Evolutionary conservation across 2,113 vertebrate species (phyloP).

Genomic region (Thalassarche chlororhynchos): DNA sequence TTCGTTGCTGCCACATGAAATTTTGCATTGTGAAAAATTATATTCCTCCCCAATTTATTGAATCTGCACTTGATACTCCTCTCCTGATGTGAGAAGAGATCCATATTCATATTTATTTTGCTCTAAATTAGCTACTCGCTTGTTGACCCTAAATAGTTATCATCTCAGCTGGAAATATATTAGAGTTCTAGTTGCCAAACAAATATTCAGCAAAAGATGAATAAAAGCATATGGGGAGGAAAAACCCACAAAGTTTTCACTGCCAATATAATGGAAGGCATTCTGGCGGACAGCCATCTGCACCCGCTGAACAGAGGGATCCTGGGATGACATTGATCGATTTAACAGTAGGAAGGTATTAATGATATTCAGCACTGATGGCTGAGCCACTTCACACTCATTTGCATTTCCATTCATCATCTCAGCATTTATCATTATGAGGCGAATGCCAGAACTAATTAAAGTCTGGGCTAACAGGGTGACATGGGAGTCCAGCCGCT

Average conservation of each 20-base stretch:
- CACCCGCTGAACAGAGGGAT: slow-evolving; percentile 79
- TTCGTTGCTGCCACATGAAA: background rate
- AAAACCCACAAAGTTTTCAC: slow-evolving; percentile 65
- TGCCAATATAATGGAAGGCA: slow-evolving; percentile 72
- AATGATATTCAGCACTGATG: slow-evolving; percentile 91
- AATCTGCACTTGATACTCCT: background rate
- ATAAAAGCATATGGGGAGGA: slow-evolving; percentile 79
- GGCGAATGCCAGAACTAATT: slow-evolving; percentile 97
- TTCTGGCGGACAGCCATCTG: slow-evolving; percentile 78
- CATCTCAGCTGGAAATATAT: slow-evolving; percentile 84
- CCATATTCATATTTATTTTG: slow-evolving; percentile 72
- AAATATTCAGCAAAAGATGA: slow-evolving; percentile 81
- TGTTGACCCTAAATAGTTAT: slow-evolving; percentile 82
- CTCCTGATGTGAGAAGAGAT: slow-evolving; percentile 10
- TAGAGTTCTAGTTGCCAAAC: slow-evolving; percentile 80
- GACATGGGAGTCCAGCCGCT: slow-evolving; percentile 84
- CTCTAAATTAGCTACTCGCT: slow-evolving; percentile 80
- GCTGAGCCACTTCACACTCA: slow-evolving; percentile 90
- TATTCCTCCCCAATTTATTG: background rate
- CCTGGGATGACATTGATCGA: slow-evolving; percentile 92
- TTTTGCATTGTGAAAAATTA: background rate
- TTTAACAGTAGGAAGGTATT: slow-evolving; percentile 93
- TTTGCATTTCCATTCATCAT: slow-evolving; percentile 99
- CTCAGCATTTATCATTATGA: slow-evolving; percentile 92
- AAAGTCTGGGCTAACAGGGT: slow-evolving; percentile 93